These are phyloP conservation scores for Echinarachnius parma DNA, from an alignment of 53 echinoderm and acorn worm genomes.

Conservation along the genomic window DNA sequence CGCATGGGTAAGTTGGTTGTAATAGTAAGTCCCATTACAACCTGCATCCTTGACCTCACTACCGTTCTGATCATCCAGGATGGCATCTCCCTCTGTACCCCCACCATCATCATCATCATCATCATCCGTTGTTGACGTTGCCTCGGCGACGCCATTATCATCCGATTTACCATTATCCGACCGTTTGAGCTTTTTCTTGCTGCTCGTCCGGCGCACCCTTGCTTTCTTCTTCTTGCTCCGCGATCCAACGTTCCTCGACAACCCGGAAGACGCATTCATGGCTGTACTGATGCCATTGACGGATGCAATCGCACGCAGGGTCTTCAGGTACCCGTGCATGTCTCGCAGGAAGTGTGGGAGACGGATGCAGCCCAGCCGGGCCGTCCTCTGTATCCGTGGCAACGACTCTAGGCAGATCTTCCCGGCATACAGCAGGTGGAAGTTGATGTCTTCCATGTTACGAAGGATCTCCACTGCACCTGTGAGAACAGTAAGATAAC, in stretches of 20 bases:
- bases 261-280: neutral
- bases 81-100: neutral
- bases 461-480: constrained; percentile 82
- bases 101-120: constrained; percentile 9
- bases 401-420: constrained; percentile 73
- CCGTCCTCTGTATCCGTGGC: constrained; percentile 65
- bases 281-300: constrained; percentile 52
- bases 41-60: neutral
- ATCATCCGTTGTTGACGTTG: neutral
- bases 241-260: neutral
- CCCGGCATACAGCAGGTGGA: constrained; percentile 71
- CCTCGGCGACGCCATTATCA: neutral
- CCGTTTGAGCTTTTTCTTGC: neutral
- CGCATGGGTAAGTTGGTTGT: no score
- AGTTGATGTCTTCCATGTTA: constrained; percentile 74
- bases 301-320: constrained; percentile 62
- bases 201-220: neutral
- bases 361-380: constrained; percentile 74
- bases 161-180: neutral
- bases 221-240: constrained; percentile 12
- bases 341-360: constrained; percentile 77
- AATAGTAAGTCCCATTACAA: neutral
- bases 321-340: constrained; percentile 51
- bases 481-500: constrained; percentile 14
- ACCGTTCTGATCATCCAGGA: neutral